Evolutionary conservation across 92 coral and sea anemone species (phyloP).

Genomic region (Epizoanthus fatuus): DNA sequence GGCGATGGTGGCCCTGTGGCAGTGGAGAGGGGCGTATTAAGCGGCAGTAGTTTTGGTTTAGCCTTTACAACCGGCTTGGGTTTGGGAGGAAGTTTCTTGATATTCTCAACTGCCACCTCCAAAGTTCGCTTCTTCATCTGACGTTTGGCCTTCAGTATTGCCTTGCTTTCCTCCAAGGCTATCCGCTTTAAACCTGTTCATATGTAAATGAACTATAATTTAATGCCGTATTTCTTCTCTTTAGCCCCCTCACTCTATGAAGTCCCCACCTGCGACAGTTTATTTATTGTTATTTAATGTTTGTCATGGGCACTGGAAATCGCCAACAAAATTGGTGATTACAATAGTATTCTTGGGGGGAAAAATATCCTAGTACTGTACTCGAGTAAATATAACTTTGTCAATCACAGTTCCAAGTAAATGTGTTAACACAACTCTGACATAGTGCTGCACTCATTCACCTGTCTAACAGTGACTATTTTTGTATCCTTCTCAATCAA

Average conservation of each 20-base stretch:
- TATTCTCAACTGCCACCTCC: constrained; percentile 84
- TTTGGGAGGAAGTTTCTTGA: constrained; percentile 88
- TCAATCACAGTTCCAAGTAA: no score
- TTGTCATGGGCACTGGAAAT: no score
- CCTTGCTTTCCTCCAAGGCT: constrained; percentile 72
- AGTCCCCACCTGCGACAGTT: not conserved
- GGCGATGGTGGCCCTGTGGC: constrained; percentile 81
- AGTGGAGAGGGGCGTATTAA: constrained; percentile 71
- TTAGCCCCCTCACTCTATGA: not conserved
- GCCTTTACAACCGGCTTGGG: constrained; percentile 73
- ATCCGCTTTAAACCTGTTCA: constrained; percentile 83
- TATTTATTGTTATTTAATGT: no score
- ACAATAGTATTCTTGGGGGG: no score
- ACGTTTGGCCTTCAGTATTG: constrained; percentile 80
- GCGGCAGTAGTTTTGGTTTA: constrained; percentile 86
- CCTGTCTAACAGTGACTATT: no score
- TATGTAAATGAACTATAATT: not conserved
- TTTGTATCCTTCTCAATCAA: no score
- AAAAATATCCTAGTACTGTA: no score
- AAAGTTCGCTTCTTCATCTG: constrained; percentile 83
- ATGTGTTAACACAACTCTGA: no score
- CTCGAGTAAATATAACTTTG: no score
- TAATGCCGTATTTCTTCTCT: not conserved
- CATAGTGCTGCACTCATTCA: no score
- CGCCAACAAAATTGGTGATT: no score